Evolutionary conservation across 2,113 vertebrate genomes (phyloP), one percentile per base, ranked within the genome.

Genomic region (Rostratula benghalensis): DNA sequence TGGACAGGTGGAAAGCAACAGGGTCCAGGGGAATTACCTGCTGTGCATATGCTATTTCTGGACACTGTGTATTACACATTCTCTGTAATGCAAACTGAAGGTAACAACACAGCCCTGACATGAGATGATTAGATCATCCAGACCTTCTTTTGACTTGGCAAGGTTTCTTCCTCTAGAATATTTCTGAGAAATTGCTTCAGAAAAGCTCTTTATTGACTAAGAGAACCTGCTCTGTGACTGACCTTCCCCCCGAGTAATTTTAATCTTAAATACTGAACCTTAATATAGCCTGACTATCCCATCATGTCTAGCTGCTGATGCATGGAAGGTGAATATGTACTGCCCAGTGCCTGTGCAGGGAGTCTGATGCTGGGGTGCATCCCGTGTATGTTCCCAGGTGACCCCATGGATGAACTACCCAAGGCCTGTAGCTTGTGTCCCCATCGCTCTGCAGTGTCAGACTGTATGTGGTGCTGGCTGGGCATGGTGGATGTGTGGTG

Each of bases 1-100:
- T 30, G 83, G 86, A 20, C 94, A 96, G 95, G 86, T 93, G 94
- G 59, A 48, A 18, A 89, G 46, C 91, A 27, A 46, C 24, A 50
- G 91, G 89, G 64, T 35, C 76, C 24, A 12, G 93, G 91, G 84
- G 90, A 20, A 88, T 11, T 7, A 39, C 95, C 65, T 48, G 75
- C 88, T 68, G 96, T 30, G 88, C 68, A 43, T 7, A 10, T 79
- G 83, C 95, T 93, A 43, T 77, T 92, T 87, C 76, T 45, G 69
- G 87, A 54, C 17, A 7, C 19, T 0, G 4, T 20, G 48, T 37
- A 23, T 7, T 37, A 19, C 25, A 28, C 5, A 17, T 63, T 73
- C 75, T 69, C 89, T 76, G 91, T 65, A 75, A 78, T 59, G 74
- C n/a, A 70, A 79, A 86, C 51, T 43, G 46, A 80, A 83, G 48